phyloP scores from a whole-genome alignment of 1,140 invertebrate species.

The Apis dorsata region DNA sequence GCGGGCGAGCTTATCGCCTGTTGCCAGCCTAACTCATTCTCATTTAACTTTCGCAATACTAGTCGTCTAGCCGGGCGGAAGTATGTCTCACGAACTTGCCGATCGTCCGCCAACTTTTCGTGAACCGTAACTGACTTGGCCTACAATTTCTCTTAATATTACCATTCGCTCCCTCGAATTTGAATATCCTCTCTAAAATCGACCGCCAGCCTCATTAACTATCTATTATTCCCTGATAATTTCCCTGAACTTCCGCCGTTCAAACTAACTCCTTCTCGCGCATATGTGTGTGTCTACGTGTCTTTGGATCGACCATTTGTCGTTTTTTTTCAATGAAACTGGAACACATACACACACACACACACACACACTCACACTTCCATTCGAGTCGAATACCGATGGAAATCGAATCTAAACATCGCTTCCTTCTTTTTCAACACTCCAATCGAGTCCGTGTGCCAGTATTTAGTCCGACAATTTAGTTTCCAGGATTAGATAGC shows the following conservation, averaged over 20 bases:
- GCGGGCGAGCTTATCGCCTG: constrained; percentile 52
- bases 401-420: neutral
- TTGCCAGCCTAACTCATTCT: constrained; percentile 59
- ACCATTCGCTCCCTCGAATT: neutral
- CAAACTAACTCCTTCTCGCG: neutral
- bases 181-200: neutral
- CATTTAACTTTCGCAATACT: constrained; percentile 58
- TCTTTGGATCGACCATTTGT: neutral
- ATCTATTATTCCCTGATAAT: neutral
- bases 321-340: neutral
- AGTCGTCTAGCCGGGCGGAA: neutral
- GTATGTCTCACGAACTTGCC: constrained; percentile 24
- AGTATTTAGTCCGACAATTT: too few relatives aligned
- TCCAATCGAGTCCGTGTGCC: too few relatives aligned
- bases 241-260: neutral
- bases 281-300: too few relatives aligned
- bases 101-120: constrained; percentile 19
- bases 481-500: too few relatives aligned
- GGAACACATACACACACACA: neutral
- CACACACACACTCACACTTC: neutral
- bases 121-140: constrained; percentile 31
- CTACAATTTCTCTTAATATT: constrained; percentile 6
- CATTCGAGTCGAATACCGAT: neutral
- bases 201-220: neutral
- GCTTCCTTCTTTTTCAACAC: neutral